These are phyloP conservation scores for Sternarchorhynchus goeldii DNA, from an alignment of 2,797 vertebrate species.

Conservation along the genomic window DNA sequence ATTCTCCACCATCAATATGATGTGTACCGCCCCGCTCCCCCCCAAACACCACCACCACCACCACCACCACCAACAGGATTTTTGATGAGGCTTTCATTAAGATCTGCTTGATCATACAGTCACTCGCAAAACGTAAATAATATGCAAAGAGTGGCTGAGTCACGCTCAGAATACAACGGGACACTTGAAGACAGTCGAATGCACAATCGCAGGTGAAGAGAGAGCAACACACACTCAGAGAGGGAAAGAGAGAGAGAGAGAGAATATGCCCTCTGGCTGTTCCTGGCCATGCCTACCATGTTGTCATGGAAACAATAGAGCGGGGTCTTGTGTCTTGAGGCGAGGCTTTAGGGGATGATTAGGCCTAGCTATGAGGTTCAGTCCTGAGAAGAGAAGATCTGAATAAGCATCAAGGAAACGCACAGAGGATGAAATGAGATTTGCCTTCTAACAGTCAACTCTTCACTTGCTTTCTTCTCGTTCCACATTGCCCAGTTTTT, in stretches of 20 bases:
- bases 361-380: slow-evolving; percentile 5
- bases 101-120: not conserved
- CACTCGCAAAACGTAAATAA: slow-evolving; percentile 18
- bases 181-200: slow-evolving; percentile 22
- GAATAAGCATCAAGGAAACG: not conserved
- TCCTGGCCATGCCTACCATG: slow-evolving; percentile 34
- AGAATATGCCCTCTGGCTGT: slow-evolving; percentile 42
- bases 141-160: slow-evolving; percentile 19
- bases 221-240: not conserved
- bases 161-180: slow-evolving; percentile 13
- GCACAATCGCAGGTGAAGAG: slow-evolving; percentile 37
- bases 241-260: slow-evolving; percentile 25
- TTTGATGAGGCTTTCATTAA: slow-evolving; percentile 29
- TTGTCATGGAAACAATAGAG: slow-evolving; percentile 55
- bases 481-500: not conserved
- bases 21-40: no score
- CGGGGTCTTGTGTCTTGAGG: slow-evolving; percentile 19
- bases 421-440: slow-evolving; percentile 16
- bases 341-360: slow-evolving; percentile 33
- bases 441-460: not conserved
- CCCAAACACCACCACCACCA: not conserved
- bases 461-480: not conserved
- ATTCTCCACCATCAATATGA: slow-evolving; percentile 29
- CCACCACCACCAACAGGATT: not conserved
- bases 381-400: not conserved